Base-by-base conservation (phyloP, 2,888 invertebrate genomes). In the Tipula lateralis region DNA sequence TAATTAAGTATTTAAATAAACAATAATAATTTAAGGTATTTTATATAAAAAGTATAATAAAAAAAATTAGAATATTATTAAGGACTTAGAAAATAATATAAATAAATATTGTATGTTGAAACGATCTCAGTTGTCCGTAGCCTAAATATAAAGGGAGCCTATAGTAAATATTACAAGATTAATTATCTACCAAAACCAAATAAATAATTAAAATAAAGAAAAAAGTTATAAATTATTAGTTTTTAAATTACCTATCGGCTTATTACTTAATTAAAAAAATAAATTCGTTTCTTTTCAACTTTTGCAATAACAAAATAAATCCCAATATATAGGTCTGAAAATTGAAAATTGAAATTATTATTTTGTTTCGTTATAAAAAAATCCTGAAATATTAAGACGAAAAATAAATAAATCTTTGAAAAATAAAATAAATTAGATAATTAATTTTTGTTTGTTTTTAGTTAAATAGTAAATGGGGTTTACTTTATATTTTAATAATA, bases 301-400 rank as follows among this genome's bases (percentile, higher is more conserved):
- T 24, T 19, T 66, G 9, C 9, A 66, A 66, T 24, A 66, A 66
- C 24, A 66, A 66, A 66, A 66, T 24, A 66, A 66, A 66, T 66
- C 66, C 66, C 66, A 66, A 66, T 24, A 24, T 24, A 66, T 7
- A 44, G 66, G 66, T 66, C 66, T 66, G 66, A 66, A 66, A 66
- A 66, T 24, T 19, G 66, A 66, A 66, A 66, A 66, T 66, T 66
- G 66, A 66, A 66, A 66, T 66, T 66, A 66, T 66, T 66, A 66
- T 66, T 66, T 24, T 19, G 66, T 66, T 66, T 66, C 66, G 66
- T 66, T 66, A 24, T 24, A 66, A 66, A 66, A 66, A 66, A n/a
- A 9, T 66, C 66, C 66, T 66, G 66, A 66, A 66, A 66, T 66
- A 24, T 66, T 66, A 24, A 66, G 24, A 6, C 66, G 24, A 66